These are phyloP conservation scores for Andrena bicolor DNA, from an alignment of 2,888 invertebrate species.

Conservation along the genomic window DNA sequence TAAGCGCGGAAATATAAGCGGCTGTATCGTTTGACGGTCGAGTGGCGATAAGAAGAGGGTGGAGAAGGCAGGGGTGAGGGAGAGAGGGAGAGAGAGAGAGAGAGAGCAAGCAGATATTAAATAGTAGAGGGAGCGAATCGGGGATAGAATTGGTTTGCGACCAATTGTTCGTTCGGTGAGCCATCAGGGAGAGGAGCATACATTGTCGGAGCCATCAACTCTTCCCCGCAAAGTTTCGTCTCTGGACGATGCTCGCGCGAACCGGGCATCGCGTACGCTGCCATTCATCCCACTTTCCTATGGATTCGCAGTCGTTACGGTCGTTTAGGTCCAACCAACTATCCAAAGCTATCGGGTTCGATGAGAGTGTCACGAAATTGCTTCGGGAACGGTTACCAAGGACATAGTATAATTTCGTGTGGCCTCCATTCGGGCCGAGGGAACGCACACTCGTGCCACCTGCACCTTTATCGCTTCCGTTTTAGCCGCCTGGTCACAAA, in stretches of 20 bases:
- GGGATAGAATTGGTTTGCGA: slow-evolving; percentile 62
- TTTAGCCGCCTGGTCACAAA: not conserved
- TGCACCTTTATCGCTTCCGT: not conserved
- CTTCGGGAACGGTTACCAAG: not conserved
- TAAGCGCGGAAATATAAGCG: slow-evolving; percentile 37
- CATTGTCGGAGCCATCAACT: not conserved
- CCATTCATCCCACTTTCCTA: not conserved
- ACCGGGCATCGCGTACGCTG: not conserved
- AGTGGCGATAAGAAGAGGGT: slow-evolving; percentile 19
- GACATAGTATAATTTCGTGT: not conserved
- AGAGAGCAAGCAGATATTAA: not conserved
- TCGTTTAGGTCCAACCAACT: no score
- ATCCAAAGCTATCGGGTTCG: no score
- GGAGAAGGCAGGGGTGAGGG: not conserved
- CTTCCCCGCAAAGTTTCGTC: not conserved
- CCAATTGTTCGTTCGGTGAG: slow-evolving; percentile 30
- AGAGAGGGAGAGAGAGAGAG: not conserved
- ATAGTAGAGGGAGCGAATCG: not conserved
- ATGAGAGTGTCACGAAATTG: no score
- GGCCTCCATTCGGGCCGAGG: not conserved
- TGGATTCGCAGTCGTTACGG: not conserved
- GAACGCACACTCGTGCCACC: not conserved
- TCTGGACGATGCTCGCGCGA: not conserved
- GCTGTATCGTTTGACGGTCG: slow-evolving; percentile 36
- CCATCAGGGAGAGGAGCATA: not conserved